Conservation (phyloP, 2,797 vertebrate species). For the Acridotheres tristis region DNA sequence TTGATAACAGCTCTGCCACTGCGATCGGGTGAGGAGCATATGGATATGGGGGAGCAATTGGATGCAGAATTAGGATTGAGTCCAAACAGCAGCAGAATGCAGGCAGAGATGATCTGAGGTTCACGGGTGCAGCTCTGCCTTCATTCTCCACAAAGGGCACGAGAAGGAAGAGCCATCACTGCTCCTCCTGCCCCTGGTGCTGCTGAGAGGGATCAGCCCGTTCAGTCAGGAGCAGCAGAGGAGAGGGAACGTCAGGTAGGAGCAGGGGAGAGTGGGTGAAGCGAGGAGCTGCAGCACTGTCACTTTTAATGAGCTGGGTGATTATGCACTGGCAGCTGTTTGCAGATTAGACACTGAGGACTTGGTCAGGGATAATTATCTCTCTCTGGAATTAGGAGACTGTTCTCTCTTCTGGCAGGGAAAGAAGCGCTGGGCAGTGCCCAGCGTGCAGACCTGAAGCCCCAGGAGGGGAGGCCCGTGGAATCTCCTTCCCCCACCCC, state of each 20-base stretch:
- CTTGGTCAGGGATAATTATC: constrained; percentile 21
- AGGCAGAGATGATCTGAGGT: rapidly evolving
- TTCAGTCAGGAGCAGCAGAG: background rate
- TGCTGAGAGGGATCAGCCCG: background rate
- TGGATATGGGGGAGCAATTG: rapidly evolving
- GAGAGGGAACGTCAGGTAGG: background rate
- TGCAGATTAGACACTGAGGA: constrained; percentile 18
- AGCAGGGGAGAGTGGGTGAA: background rate
- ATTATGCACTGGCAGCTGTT: constrained; percentile 19
- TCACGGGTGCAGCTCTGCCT: background rate
- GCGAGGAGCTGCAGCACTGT: background rate
- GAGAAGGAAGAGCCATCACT: background rate
- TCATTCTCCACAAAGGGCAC: background rate
- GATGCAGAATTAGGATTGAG: background rate
- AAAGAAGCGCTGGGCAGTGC: background rate
- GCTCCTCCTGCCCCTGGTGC: background rate
- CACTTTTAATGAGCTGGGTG: constrained; percentile 9
- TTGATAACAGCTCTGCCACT: background rate
- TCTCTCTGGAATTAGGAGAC: constrained; percentile 7
- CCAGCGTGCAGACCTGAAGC: background rate
- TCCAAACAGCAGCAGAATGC: background rate
- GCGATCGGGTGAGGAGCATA: background rate
- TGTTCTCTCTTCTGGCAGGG: constrained; percentile 12
- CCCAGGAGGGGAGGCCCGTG: background rate
- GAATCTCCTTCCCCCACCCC: background rate